Base-by-base conservation (phyloP, 2,797 vertebrate genomes). In the Periparus ater region DNA sequence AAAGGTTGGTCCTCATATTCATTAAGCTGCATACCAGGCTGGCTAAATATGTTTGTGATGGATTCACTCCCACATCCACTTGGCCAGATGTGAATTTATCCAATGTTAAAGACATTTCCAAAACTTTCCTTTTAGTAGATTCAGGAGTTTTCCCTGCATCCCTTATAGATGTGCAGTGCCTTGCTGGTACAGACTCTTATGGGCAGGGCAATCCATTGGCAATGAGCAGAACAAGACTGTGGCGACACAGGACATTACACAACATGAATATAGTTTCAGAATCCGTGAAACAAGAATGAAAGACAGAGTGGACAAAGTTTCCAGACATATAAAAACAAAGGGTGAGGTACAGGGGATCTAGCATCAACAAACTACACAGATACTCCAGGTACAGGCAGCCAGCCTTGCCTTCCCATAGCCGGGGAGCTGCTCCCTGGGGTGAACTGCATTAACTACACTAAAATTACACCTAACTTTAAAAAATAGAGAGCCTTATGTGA, bases 111-210 rank as follows among this genome's bases (percentile, higher is more conserved):
- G 50, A 51, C 54, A 29, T 23, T 57, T 72, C 32, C 78, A 70
- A 82, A 73, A 30, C 50, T 29, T 40, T 48, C 36, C 27, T 51
- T 47, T 32, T 13, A 34, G 21, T 30, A 86, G 54, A 85, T 44
- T 19, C 14, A 40, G 17, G 23, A 83, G 21, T n/a, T 61, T 45
- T 44, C 18, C 58, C 25, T 72, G 30, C 54, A 80, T 23, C 29
- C 17, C 22, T 32, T 11, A 47, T 0, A 65, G 18, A 51, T 0
- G 1, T 26, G 18, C 0, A 1, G 17, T 32, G 32, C n/a, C 73
- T 67, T 36, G 32, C 32, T 36, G 22, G 74, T 23, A 44, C 30
- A 38, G 50, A 61, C 47, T 53, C 54, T 3, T 32, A 47, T 6
- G 17, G 36, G 36, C 51, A 91, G 48, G 32, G 11, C 22, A 76